Percentiles rank a stretch among this genome's conserved stretches.
These are phyloP conservation scores for Kuschelorhynchus macadamiae DNA, from an alignment of 2,888 invertebrate genomes.

Conservation along the genomic window DNA sequence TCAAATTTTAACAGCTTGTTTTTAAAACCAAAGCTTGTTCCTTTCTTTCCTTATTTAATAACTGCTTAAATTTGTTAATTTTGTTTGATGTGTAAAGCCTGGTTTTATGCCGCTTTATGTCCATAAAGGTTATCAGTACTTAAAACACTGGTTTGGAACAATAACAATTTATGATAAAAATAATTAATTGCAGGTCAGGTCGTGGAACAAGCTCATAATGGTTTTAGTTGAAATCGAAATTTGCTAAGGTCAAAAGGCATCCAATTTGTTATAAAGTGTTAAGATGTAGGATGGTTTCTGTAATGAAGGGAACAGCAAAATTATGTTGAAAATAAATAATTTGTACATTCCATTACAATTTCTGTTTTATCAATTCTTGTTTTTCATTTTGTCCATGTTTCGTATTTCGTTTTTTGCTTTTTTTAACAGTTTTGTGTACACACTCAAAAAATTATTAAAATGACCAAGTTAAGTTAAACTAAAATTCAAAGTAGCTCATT, in stretches of 20 bases:
- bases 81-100: no score
- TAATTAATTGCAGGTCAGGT: constrained; percentile 5
- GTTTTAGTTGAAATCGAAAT: neutral
- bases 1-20: constrained; percentile 22
- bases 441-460: no score
- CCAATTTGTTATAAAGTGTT: constrained; percentile 57
- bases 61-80: no score
- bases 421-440: neutral
- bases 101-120: no score
- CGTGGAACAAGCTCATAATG: constrained; percentile 7
- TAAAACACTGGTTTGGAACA: no score
- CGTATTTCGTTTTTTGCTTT: constrained; percentile 26
- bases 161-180: no score
- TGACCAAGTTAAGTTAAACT: no score
- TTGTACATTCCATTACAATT: constrained; percentile 87
- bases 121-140: no score
- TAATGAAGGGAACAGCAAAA: constrained; percentile 76
- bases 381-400: constrained; percentile 67
- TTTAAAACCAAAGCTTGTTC: constrained; percentile 6
- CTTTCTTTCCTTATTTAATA: no score
- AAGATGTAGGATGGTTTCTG: constrained; percentile 62
- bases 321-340: constrained; percentile 75
- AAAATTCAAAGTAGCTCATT: no score
- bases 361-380: constrained; percentile 67
- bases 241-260: constrained; percentile 42